These are phyloP conservation scores for Drosophila bocki DNA, from an alignment of 1,140 invertebrate genomes.

Conservation along the genomic window DNA sequence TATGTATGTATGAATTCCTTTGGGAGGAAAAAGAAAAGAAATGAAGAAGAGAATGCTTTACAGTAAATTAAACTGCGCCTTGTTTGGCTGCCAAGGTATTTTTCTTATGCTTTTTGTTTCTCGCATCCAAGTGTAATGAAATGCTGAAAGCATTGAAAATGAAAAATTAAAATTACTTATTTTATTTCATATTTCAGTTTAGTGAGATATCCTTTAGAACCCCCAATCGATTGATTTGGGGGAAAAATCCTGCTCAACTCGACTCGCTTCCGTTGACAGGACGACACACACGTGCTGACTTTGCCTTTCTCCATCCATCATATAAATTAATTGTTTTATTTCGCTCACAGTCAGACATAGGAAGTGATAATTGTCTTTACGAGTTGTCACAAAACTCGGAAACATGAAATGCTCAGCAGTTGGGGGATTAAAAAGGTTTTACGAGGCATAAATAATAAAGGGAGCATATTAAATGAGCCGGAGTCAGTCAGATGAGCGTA, in stretches of 20 bases:
- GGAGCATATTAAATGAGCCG: conserved; percentile 47
- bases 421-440: conserved; percentile 49
- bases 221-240: conserved; percentile 7
- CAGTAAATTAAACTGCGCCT: conserved; percentile 49
- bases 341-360: conserved; percentile 21
- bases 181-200: not conserved
- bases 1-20: conserved; percentile 24
- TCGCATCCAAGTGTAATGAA: conserved; percentile 14
- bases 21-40: not conserved
- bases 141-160: not conserved
- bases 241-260: not conserved
- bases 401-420: conserved; percentile 34
- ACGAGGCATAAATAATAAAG: conserved; percentile 59
- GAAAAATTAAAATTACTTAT: not conserved
- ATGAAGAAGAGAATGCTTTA: conserved; percentile 32
- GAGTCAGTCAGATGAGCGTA: conserved; percentile 33
- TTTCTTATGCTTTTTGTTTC: not conserved
- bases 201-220: not conserved
- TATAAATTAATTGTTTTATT: conserved; percentile 50
- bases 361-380: conserved; percentile 50
- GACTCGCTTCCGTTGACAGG: conserved; percentile 16
- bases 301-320: conserved; percentile 13
- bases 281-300: conserved; percentile 33
- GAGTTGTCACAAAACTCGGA: conserved; percentile 41
- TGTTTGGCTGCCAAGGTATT: conserved; percentile 25